Evolutionary conservation across 2,113 vertebrate genomes (phyloP).

Genomic region (Ursus arctos): DNA sequence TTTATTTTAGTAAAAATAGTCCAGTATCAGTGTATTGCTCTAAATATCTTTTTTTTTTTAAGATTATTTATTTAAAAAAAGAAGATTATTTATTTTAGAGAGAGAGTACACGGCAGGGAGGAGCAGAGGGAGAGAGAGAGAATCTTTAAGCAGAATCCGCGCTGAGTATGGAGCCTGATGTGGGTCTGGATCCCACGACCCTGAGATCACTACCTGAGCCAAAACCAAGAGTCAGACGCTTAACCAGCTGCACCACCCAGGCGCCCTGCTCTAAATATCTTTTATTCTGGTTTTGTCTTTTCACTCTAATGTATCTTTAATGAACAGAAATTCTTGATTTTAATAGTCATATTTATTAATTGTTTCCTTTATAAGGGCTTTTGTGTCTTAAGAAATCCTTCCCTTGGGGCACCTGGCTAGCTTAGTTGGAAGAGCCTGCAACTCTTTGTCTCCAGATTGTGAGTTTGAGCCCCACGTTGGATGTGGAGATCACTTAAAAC

Average conservation of each 20-base stretch:
- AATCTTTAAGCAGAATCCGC: background rate
- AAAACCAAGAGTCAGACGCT: background rate
- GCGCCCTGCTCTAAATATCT: background rate
- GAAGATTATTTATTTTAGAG: too few relatives aligned
- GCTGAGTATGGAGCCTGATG: background rate
- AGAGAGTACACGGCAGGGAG: too few relatives aligned
- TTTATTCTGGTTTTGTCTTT: background rate
- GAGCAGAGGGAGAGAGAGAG: background rate
- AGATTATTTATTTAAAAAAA: too few relatives aligned
- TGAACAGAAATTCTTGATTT: conserved; percentile 1
- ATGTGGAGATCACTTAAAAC: background rate
- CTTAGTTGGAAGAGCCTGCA: background rate
- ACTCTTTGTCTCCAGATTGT: background rate
- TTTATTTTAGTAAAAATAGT: too few relatives aligned
- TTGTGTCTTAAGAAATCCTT: background rate
- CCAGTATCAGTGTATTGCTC: too few relatives aligned
- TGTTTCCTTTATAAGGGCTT: background rate
- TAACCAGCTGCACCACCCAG: background rate
- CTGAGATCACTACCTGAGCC: background rate
- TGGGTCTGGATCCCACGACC: background rate
- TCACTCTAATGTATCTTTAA: background rate
- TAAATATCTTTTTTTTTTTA: too few relatives aligned
- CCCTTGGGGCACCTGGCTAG: background rate
- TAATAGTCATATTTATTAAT: background rate
- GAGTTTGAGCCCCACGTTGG: background rate